phyloP scores from a whole-genome alignment of 92 coral and sea anemone species.

The Nematostella vectensis region DNA sequence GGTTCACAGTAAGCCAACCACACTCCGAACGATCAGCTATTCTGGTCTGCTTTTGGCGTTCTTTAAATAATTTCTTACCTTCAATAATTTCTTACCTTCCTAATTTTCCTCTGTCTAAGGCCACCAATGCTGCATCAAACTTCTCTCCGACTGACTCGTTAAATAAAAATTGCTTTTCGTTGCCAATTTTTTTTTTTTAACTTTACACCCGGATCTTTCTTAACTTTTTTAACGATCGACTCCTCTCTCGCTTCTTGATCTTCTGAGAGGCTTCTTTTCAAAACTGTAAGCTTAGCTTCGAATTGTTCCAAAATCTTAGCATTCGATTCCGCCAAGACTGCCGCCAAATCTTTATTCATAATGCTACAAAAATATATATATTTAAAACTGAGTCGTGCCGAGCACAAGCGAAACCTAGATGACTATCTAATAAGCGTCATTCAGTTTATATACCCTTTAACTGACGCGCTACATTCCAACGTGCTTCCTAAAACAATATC shows the following conservation, averaged over 20 bases:
- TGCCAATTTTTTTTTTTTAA: conserved; percentile 12
- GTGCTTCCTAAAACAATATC: neutral
- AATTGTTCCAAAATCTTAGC: neutral
- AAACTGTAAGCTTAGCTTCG: neutral
- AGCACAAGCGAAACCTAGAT: neutral
- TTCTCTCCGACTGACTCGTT: conserved; percentile 6
- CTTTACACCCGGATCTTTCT: conserved; percentile 28
- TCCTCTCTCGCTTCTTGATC: conserved; percentile 1
- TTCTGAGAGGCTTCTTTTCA: conserved; percentile 1
- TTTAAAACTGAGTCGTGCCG: neutral
- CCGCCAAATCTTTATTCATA: neutral
- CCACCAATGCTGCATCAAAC: conserved; percentile 1
- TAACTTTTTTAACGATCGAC: neutral
- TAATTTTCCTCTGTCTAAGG: conserved; percentile 4
- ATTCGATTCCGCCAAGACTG: neutral
- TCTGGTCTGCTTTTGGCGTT: conserved; percentile 7
- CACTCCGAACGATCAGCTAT: conserved; percentile 11
- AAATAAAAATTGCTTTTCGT: conserved; percentile 8
- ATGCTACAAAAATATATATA: too few species aligned
- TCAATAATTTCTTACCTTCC: conserved; percentile 4
- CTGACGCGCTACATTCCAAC: neutral
- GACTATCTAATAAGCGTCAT: neutral
- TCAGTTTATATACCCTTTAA: neutral
- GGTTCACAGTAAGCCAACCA: too few species aligned
- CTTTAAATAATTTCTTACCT: conserved; percentile 1